Evolutionary conservation across 1,140 invertebrate species (phyloP), one percentile per base, ranked within the genome.

Genomic region (Tigriopus japonicus): DNA sequence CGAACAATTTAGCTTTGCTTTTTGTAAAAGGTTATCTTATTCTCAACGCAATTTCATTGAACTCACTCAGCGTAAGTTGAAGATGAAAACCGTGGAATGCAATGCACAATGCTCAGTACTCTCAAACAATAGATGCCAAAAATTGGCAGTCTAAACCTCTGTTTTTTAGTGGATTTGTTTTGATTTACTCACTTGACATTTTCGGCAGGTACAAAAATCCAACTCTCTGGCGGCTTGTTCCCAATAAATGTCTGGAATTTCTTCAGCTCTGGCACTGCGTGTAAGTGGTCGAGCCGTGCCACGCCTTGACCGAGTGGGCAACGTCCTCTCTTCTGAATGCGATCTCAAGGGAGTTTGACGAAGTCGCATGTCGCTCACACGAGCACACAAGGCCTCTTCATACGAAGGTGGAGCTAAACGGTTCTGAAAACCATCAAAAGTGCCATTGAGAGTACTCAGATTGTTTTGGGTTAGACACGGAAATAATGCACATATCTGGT

Each of bases 311-410:
- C 55, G 49, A 1, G 55, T 58, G 28, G 55, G 21, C 12, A 58
- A 23, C 3, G 24, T 40, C 13, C 41, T 15, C 7, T 58, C 55
- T 23, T 40, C 55, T 2, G 55, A 58, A n/a, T 41, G 41, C 3
- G 55, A 58, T 14, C 55, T 58, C 21, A 40, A 3, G 17, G 55
- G 17, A n/a, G 24, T 35, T 35, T 35, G 28, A 35, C 28, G 28
- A 5, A 58, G 55, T 17, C 55, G 24, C n/a, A 40, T 41, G 6
- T 40, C 24, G 21, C 17, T 58, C 15, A 58, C n/a, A 53, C 58
- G 56, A 43, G 62, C 63, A 12, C 62, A 62, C 24, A 66, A 52
- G 6, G 65, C 65, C 42, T 66, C 65, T 42, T 66, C 65, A 24
- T 66, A 66, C 49, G 62, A 64, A 6, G 65, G 65, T 7, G 65